Evolutionary conservation across 2,797 vertebrate genomes (phyloP), one percentile per base, ranked within the genome.

Genomic region (Setipinna tenuifilis): DNA sequence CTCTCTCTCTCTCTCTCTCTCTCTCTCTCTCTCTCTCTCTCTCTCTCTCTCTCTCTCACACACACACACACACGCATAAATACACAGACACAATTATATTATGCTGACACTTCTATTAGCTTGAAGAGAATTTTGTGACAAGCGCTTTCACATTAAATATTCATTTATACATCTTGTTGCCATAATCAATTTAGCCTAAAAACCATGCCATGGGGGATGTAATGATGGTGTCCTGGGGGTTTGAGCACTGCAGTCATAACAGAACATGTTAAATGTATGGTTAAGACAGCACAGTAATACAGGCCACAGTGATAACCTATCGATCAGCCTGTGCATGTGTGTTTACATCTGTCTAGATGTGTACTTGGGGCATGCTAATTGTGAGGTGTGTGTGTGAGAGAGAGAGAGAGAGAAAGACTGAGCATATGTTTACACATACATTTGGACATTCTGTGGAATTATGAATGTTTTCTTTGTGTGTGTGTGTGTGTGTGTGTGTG

Each of bases 51-150:
- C 88, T 44, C 85, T 86, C 84, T 57, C 83, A 78, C 71, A 35
- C 14, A 35, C 68, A 75, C 68, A 75, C 28, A 41, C 68, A 75
- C 17, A 78, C 35, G 44, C 35, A 44, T 44, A 78, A 25, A 78
- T 25, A 78, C 41, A 21, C 35, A 41, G 11, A 19, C 14, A 75
- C 31, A 78, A 78, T 89, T 85, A 88, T 83, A 83, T 35, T 71
- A 81, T 82, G 86, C 82, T 87, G 85, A 87, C 86, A 87, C 84
- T 84, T 88, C 87, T 89, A 87, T 87, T 88, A 89, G 87, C 82
- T 88, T 71, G 84, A 84, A 84, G 87, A 83, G 88, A 87, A 84
- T 57, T 87, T 82, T 87, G 23, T 88, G 82, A 61, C 50, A 54
- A 81, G 88, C 82, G 86, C 82, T 86, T 83, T n/a, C 82, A 68